Base-by-base conservation (phyloP, 1,140 invertebrate species). In the Rhagoletis zephyria region DNA sequence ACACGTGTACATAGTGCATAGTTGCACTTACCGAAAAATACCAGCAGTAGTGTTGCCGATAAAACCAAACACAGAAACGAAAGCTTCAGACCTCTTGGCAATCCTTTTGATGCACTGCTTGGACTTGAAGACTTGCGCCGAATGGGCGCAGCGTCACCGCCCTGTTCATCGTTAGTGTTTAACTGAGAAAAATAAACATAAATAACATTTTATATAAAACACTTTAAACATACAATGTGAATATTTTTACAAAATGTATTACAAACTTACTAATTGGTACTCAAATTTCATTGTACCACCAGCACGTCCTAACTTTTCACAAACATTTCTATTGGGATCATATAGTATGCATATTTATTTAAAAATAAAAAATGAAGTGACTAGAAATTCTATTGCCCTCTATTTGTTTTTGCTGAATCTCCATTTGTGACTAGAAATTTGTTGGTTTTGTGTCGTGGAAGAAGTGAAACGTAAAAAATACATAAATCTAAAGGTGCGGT, bases 51-150 rank as follows among this genome's bases (percentile, higher is more conserved):
- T 30, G 91, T 63, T 30, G 91, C 92, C 14, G 91, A 93, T 48
- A 92, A 74, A 65, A 93, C 89, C 45, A 93, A 88, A 87, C 92
- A 92, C 14, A 93, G 87, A 89, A 93, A 93, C 85, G 91, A 93
- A 64, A 92, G 56, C 85, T 93, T 92, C 1, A 93, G 88, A 16
- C 91, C 91, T 81, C 89, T 90, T 14, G 91, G 88, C 10, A 89
- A 81, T 16, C 89, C 89, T 48, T 87, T 87, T 14, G 88, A 89
- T 56, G 70, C 87, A 67, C 61, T 59, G 63, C 56, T 61, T n/a
- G 65, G 19, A 59, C 85, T 59, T 6, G n/a, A 16, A 59, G 81
- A 70, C n/a, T 87, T 87, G 14, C 88, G 88, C 40, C 88, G 30
- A 48, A 12, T 70, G 1, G 64, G 40, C 1, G 19, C 56, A 51